phyloP scores from a whole-genome alignment of 1,140 invertebrate species.

The Pogonus chalceus region DNA sequence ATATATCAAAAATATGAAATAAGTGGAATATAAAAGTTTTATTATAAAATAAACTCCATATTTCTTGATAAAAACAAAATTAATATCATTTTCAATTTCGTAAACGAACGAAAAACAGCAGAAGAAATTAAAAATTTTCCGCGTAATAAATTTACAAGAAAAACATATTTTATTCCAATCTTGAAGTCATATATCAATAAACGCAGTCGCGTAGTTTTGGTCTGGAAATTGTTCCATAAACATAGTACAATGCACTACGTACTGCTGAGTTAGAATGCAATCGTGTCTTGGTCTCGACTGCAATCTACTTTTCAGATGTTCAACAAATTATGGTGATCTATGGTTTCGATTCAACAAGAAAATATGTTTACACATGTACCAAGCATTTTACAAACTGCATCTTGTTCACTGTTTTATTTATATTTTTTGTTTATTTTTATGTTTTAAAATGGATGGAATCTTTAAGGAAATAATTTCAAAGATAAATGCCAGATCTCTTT shows the following conservation, averaged over 20 bases:
- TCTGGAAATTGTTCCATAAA: neutral
- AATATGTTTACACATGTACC: slow-evolving; percentile 2
- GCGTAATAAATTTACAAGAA: neutral
- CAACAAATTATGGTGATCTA: slow-evolving; percentile 2
- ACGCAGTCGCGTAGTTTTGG: neutral
- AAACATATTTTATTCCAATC: neutral
- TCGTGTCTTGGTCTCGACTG: neutral
- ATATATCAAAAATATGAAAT: too few relatives aligned
- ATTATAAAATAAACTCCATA: neutral
- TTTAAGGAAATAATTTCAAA: neutral
- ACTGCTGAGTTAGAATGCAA: neutral
- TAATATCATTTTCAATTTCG: neutral
- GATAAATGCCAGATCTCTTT: neutral
- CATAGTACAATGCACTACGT: neutral
- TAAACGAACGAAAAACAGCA: neutral
- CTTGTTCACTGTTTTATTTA: neutral
- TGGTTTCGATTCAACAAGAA: neutral
- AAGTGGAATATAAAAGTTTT: too few relatives aligned
- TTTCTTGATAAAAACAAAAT: neutral
- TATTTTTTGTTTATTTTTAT: neutral
- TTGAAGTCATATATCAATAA: neutral
- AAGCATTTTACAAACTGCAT: neutral
- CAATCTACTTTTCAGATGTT: neutral
- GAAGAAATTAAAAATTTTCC: neutral
- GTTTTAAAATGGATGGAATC: neutral